A percentile compares a stretch with the other conserved stretches of the same genome.
Evolutionary conservation across 2,797 vertebrate genomes (phyloP).

Genomic region (Periophthalmus magnuspinnatus): DNA sequence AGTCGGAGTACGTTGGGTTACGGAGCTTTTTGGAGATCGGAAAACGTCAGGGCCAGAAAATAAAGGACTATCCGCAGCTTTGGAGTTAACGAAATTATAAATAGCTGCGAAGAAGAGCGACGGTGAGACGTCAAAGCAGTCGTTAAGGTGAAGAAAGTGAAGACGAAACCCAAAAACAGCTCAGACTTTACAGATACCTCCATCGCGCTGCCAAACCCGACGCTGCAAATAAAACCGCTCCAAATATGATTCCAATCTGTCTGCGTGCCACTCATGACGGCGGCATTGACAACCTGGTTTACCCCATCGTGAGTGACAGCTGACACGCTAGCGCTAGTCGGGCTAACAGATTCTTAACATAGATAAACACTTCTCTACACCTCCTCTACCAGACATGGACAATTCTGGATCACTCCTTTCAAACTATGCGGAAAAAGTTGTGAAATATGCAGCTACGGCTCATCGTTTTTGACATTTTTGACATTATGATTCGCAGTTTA

Average conservation of each 20-base stretch:
- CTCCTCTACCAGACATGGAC: constrained; percentile 6
- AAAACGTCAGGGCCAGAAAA: neutral
- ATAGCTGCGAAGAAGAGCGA: constrained; percentile 27
- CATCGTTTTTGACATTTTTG: neutral
- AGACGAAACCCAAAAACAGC: constrained; percentile 43
- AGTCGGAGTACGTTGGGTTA: too few species aligned
- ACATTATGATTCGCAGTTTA: neutral
- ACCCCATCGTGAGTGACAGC: constrained; percentile 59
- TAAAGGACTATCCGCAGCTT: neutral
- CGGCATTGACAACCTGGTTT: constrained; percentile 63
- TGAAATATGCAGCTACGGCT: neutral
- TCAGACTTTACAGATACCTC: constrained; percentile 42
- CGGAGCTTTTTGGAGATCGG: neutral
- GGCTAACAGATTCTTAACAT: constrained; percentile 46
- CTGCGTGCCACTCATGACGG: constrained; percentile 61
- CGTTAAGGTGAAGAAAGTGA: constrained; percentile 53
- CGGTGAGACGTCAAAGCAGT: constrained; percentile 56
- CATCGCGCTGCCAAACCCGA: constrained; percentile 53
- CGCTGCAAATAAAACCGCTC: constrained; percentile 63
- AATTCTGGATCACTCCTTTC: neutral
- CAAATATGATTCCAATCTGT: constrained; percentile 76
- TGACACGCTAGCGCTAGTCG: constrained; percentile 56
- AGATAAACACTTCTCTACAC: too few species aligned
- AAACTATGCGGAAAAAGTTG: neutral
- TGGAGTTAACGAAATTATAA: neutral